Base-by-base conservation (phyloP, 2,888 invertebrate genomes). In the Chaetogeoica ovagalla region DNA sequence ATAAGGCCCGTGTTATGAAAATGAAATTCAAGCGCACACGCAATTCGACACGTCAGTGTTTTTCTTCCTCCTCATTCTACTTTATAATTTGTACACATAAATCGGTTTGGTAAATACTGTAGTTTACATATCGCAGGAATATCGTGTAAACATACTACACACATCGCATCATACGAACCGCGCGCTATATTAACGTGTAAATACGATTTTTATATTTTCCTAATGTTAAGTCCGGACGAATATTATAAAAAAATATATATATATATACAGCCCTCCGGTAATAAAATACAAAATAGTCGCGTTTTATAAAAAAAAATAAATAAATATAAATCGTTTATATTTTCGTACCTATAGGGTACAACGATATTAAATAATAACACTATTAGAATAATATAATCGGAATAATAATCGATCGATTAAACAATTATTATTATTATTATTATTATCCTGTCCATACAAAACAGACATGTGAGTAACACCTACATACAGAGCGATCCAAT, bases 21-120 rank as follows among this genome's bases (percentile, higher is more conserved):
- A 68, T 59, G 60, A 77, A 77, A 77, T 60, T 7, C 9, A 68
- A 68, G 48, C 43, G 37, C 57, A 59, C 66, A 75, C 65, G 75
- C 66, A 57, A 75, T 75, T 68, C 59, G 60, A 76, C 76, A 69
- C 60, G 69, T 69, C 76, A 57, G 57, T 57, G 57, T 66, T 75
- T 43, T 39, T 21, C 37, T 17, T 37, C 37, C 13, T 6, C 55
- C 19, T 2, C 11, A 37, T 39, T 30, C n/a, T 37, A 55, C 48
- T 11, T 52, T 52, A 52, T 52, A 17, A 43, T 30, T 30, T 30
- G 30, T 5, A 52, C 13, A 52, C 15, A 63, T 37, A 63, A 37
- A 74, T 74, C 37, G 62, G 55, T 74, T 65, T 21, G 55, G 65
- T 74, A 65, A 74, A 74, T 65, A 74, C 19, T 62, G 30, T 52